Evolutionary conservation across 2,888 invertebrate genomes (phyloP), one percentile per base, ranked within the genome.

Genomic region (Itoplectis maculator): DNA sequence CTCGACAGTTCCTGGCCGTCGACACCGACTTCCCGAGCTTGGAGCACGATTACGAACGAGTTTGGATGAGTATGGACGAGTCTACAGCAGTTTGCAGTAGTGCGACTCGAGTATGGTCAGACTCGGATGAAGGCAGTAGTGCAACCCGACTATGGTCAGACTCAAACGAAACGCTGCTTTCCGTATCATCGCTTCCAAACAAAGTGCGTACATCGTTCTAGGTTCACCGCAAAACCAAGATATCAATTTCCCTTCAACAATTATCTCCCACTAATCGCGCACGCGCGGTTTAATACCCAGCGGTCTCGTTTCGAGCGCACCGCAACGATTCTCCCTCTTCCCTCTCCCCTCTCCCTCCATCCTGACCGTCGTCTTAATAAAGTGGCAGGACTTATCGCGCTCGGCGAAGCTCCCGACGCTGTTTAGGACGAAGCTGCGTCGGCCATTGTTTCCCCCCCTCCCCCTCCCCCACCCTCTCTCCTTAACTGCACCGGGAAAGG

Each of bases 381-480:
- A 83, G 82, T 83, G 77, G 76, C 79, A 68, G 73, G 80, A 83
- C 82, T 83, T 80, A 83, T 83, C 80, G 76, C 82, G 76, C 73
- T 77, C 66, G 82, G 77, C 70, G 82, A 74, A 82, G 68, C 69
- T n/a, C 75, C 65, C 69, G 65, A 75, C 59, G 79, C 79, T 82
- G 73, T 82, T 82, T 82, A 82, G 82, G 76, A 79, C 78, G 74
- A 74, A 82, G 76, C 82, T 80, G 49, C 77, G 70, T 66, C 77
- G 70, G 69, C 73, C 82, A 82, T 84, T 82, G 82, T 83, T 78
- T 81, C 73, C 73, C 59, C 63, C 68, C 49, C 77, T 81, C 73
- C 73, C 59, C 63, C 68, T 59, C 75, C 40, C 61, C 35, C 68
- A 72, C 63, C 74, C 72, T 61, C 76, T 68, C 47, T 13, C 54